Evolutionary conservation across 2,888 invertebrate species (phyloP).

Genomic region (Athetis lepigone): DNA sequence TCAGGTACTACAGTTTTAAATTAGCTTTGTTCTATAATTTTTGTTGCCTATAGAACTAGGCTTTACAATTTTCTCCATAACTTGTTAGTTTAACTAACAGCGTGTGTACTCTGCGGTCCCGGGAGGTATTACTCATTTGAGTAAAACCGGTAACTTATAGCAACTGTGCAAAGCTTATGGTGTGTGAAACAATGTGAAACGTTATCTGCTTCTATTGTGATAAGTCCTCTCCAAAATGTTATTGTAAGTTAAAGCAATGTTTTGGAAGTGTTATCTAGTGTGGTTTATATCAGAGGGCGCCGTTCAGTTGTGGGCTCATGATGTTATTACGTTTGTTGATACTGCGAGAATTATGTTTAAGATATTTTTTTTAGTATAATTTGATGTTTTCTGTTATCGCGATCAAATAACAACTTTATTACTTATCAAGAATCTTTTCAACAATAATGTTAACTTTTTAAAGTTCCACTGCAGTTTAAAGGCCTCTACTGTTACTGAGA

Average conservation of each 20-base stretch:
- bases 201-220: constrained; percentile 57
- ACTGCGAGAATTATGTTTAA: constrained; percentile 3
- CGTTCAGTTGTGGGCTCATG: constrained; percentile 11
- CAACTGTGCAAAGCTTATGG: constrained; percentile 45
- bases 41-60: neutral
- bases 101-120: constrained; percentile 9
- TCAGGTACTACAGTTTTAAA: no score
- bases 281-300: constrained; percentile 35
- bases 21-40: neutral
- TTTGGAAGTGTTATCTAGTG: constrained; percentile 54
- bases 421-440: no score
- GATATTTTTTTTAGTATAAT: no score
- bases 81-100: constrained; percentile 1
- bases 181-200: constrained; percentile 54
- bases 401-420: no score
- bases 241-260: constrained; percentile 59
- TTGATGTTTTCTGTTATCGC: neutral
- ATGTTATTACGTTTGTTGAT: neutral
- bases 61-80: neutral
- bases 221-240: constrained; percentile 51
- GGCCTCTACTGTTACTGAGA: no score
- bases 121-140: constrained; percentile 44
- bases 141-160: constrained; percentile 51
- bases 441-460: no score
- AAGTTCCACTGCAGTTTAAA: no score